phyloP scores from a whole-genome alignment of 1,140 invertebrate species.

The Heterodera schachtii region DNA sequence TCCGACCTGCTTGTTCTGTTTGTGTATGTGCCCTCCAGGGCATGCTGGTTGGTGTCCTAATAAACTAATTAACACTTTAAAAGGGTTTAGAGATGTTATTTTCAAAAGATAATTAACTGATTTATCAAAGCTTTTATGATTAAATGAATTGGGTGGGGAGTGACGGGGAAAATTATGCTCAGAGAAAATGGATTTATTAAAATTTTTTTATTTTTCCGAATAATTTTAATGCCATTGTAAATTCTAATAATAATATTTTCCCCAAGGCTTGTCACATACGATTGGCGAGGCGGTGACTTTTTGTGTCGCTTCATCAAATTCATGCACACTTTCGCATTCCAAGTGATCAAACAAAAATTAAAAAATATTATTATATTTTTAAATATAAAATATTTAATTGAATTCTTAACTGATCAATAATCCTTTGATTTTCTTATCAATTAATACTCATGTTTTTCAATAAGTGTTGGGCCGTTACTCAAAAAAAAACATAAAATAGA shows the following conservation, averaged over 20 bases:
- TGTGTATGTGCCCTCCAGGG: constrained; percentile 61
- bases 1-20: constrained; percentile 62
- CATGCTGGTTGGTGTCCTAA: constrained; percentile 49
- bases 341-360: constrained; percentile 40
- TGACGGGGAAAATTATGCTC: too few relatives aligned
- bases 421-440: too few relatives aligned
- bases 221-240: too few relatives aligned
- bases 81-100: too few relatives aligned
- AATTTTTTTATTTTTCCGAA: too few relatives aligned
- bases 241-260: too few relatives aligned
- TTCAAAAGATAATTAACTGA: too few relatives aligned
- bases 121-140: constrained; percentile 36
- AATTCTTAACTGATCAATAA: not conserved
- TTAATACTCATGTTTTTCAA: too few relatives aligned
- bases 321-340: constrained; percentile 62
- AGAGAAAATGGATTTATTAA: too few relatives aligned
- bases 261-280: constrained; percentile 24
- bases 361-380: not conserved
- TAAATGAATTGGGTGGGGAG: too few relatives aligned
- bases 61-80: constrained; percentile 30
- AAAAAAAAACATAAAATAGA: too few relatives aligned
- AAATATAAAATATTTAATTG: constrained; percentile 2
- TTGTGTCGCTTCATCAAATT: constrained; percentile 62
- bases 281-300: constrained; percentile 63
- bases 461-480: too few relatives aligned